phyloP scores from a whole-genome alignment of 2,888 invertebrate species.

The Boloria euphrosyne region DNA sequence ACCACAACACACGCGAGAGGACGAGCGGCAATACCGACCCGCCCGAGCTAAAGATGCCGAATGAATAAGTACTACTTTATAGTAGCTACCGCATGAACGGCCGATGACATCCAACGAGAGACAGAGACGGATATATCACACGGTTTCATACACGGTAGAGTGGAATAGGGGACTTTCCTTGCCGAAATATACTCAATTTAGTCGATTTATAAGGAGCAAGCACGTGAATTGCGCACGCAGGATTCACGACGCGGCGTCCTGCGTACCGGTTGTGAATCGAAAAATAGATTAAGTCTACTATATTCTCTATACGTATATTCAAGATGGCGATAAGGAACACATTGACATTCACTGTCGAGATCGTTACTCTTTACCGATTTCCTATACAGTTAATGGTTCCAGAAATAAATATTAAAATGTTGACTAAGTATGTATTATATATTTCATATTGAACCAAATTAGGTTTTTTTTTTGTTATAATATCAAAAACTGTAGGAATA shows the following conservation, averaged over 20 bases:
- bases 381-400: constrained; percentile 26
- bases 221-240: constrained; percentile 70
- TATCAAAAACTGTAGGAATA: not conserved
- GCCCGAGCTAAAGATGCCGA: constrained; percentile 70
- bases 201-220: constrained; percentile 52
- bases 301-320: constrained; percentile 32
- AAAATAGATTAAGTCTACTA: constrained; percentile 34
- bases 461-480: not conserved
- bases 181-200: constrained; percentile 51
- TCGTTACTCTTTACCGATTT: constrained; percentile 23
- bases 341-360: constrained; percentile 35
- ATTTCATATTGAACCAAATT: not conserved
- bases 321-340: constrained; percentile 38
- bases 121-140: constrained; percentile 51
- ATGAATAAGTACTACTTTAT: constrained; percentile 57
- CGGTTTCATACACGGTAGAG: constrained; percentile 46
- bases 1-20: constrained; percentile 72
- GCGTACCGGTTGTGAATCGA: constrained; percentile 35
- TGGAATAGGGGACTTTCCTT: constrained; percentile 36
- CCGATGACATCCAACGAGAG: constrained; percentile 65
- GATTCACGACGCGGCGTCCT: constrained; percentile 48
- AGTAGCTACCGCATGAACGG: constrained; percentile 62
- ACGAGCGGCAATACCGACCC: constrained; percentile 73
- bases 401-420: constrained; percentile 12
- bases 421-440: not conserved